Conservation (phyloP, 2,113 vertebrate species). For the Pantherophis guttatus region DNA sequence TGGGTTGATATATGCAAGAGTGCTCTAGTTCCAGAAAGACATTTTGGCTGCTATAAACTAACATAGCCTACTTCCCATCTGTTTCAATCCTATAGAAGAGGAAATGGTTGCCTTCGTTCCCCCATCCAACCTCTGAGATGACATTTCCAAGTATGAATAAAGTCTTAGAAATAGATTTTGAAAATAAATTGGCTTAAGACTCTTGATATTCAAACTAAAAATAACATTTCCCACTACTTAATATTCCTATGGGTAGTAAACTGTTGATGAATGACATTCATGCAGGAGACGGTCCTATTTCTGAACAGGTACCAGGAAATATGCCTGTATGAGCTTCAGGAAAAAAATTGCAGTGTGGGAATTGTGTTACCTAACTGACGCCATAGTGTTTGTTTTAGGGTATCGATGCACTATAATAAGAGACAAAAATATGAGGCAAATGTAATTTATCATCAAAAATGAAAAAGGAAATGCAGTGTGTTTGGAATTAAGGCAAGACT, state of each 20-base stretch:
- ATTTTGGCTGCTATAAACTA: slow-evolving; percentile 73
- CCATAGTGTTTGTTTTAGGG: background rate
- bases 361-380: background rate
- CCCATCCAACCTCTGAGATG: slow-evolving; percentile 69
- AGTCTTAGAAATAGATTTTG: slow-evolving; percentile 61
- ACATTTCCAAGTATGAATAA: slow-evolving; percentile 70
- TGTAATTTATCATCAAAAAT: background rate
- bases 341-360: background rate
- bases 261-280: slow-evolving; percentile 42
- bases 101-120: slow-evolving; percentile 66
- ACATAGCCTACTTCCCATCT: slow-evolving; percentile 77
- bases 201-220: slow-evolving; percentile 64
- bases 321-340: background rate
- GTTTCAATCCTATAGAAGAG: slow-evolving; percentile 77
- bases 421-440: background rate
- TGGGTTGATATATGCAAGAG: slow-evolving; percentile 59
- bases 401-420: background rate
- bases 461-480: background rate
- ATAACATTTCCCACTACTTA: slow-evolving; percentile 29
- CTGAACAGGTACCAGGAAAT: background rate
- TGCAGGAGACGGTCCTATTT: background rate
- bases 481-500: background rate
- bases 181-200: slow-evolving; percentile 72
- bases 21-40: slow-evolving; percentile 68
- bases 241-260: slow-evolving; percentile 19